Percentiles rank a stretch among this genome's conserved stretches.
phyloP scores from a whole-genome alignment of 1,140 invertebrate species.

The Drosophila asahinai region DNA sequence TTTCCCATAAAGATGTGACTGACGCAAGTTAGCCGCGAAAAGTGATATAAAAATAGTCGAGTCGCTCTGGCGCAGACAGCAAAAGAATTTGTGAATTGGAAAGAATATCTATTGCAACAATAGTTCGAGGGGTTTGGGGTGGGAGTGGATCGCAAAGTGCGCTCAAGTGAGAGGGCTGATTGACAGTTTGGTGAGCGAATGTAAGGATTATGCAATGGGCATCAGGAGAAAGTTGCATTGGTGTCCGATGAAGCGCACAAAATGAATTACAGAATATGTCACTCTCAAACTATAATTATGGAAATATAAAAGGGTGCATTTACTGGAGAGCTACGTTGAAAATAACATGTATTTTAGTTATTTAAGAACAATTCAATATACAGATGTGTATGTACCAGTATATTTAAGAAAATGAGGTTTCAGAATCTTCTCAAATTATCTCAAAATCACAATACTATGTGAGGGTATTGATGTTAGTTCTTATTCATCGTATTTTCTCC shows the following conservation, averaged over 20 bases:
- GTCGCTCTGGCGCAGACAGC: slow-evolving; percentile 20
- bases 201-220: slow-evolving; percentile 44
- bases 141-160: slow-evolving; percentile 10
- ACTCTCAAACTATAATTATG: slow-evolving; percentile 8
- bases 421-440: too few species aligned
- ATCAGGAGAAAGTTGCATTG: slow-evolving; percentile 6
- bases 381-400: too few species aligned
- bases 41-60: slow-evolving; percentile 68
- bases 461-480: too few species aligned
- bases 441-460: too few species aligned
- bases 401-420: too few species aligned
- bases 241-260: slow-evolving; percentile 36
- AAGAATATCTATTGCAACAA: slow-evolving; percentile 21
- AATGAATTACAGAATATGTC: slow-evolving; percentile 22
- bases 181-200: slow-evolving; percentile 48
- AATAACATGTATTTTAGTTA: too few species aligned
- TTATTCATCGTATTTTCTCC: too few species aligned
- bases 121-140: slow-evolving; percentile 3
- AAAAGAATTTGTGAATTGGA: slow-evolving; percentile 33
- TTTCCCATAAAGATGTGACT: slow-evolving; percentile 62
- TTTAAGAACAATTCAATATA: too few species aligned
- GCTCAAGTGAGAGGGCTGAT: slow-evolving; percentile 41
- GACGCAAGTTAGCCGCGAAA: slow-evolving; percentile 62
- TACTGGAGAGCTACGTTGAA: background rate
- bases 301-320: background rate